phyloP scores from a whole-genome alignment of 2,113 vertebrate genomes.

The Petroica traversi region DNA sequence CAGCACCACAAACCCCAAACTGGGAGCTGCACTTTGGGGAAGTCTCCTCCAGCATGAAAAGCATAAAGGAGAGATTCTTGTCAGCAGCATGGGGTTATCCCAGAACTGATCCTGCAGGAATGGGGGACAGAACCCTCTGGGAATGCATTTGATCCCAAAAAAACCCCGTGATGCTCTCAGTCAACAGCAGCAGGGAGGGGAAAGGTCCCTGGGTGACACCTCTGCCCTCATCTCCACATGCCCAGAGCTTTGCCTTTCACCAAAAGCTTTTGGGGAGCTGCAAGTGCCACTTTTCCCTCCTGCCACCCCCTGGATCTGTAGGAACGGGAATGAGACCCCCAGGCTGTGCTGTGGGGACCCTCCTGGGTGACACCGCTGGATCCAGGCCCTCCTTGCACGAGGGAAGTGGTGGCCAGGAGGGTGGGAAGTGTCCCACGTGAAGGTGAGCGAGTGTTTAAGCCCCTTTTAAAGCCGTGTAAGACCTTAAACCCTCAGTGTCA shows the following conservation, averaged over 20 bases:
- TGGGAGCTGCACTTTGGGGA: neutral
- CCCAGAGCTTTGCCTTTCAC: neutral
- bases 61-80: neutral
- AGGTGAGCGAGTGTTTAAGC: neutral
- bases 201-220: neutral
- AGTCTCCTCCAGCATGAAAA: neutral
- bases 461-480: constrained; percentile 1
- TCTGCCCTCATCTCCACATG: neutral
- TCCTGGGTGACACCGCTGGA: accelerated
- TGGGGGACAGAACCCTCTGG: neutral
- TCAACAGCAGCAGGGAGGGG: neutral
- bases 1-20: neutral
- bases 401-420: neutral
- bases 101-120: neutral
- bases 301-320: neutral
- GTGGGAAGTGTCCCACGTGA: neutral
- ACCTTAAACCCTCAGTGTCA: constrained; percentile 36
- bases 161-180: neutral
- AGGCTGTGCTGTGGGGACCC: accelerated
- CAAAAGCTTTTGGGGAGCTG: neutral
- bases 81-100: neutral
- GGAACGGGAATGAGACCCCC: accelerated
- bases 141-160: neutral
- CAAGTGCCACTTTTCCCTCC: neutral
- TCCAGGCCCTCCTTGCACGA: accelerated